phyloP scores from a whole-genome alignment of 2,113 vertebrate genomes.

The Cephalopterus ornatus region DNA sequence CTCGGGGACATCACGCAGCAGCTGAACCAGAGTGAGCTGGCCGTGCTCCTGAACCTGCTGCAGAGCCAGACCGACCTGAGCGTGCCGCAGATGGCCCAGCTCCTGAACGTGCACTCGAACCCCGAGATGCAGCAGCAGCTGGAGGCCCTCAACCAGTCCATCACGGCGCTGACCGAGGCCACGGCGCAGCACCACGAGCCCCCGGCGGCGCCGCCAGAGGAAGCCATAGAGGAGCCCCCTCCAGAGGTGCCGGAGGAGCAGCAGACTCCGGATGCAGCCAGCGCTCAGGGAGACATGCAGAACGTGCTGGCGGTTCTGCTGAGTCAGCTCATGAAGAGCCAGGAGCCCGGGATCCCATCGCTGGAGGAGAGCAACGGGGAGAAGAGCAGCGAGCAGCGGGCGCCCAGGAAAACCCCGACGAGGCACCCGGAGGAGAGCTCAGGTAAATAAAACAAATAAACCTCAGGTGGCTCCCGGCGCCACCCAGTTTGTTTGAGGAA shows the following conservation, averaged over 20 bases:
- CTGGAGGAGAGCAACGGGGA: conserved; percentile 91
- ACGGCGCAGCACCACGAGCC: conserved; percentile 80
- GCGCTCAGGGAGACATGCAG: conserved; percentile 90
- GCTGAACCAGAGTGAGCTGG: conserved; percentile 94
- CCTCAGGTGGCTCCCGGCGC: background rate
- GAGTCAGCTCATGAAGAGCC: conserved; percentile 93
- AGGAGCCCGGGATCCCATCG: conserved; percentile 77
- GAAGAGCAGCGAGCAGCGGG: conserved; percentile 83
- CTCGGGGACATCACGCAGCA: conserved; percentile 92
- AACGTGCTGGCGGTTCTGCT: conserved; percentile 91
- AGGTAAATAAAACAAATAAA: conserved; percentile 67
- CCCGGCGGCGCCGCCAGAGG: conserved; percentile 64
- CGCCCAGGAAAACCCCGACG: conserved; percentile 72
- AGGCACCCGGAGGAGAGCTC: conserved; percentile 74
- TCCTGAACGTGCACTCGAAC: conserved; percentile 88
- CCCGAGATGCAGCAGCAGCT: conserved; percentile 88
- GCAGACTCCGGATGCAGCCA: conserved; percentile 64
- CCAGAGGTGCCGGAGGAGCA: conserved; percentile 76
- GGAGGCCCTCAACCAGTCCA: conserved; percentile 87
- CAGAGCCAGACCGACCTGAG: conserved; percentile 95
- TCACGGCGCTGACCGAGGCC: conserved; percentile 85
- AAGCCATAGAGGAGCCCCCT: conserved; percentile 68
- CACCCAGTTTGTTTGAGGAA: background rate
- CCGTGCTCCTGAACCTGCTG: conserved; percentile 92
- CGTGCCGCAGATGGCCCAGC: conserved; percentile 91